phyloP scores from a whole-genome alignment of 2,113 vertebrate species.

The Sclerurus mexicanus region DNA sequence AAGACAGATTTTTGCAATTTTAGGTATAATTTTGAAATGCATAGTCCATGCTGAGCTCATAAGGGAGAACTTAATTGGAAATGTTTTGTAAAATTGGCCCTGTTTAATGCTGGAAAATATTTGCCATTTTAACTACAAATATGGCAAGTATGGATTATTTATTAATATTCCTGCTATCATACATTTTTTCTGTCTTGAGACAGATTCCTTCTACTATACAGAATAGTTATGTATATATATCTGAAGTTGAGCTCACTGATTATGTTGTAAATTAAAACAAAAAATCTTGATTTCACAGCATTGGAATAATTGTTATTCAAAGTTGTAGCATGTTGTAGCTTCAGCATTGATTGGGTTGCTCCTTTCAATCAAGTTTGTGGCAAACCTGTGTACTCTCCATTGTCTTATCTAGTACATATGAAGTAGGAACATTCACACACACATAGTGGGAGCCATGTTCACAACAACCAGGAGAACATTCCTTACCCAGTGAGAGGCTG shows the following conservation, averaged over 20 bases:
- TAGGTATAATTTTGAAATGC: background rate
- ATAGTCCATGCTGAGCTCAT: background rate
- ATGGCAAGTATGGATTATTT: background rate
- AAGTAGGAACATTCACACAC: background rate
- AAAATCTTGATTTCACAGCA: background rate
- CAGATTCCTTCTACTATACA: background rate
- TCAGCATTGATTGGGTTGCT: background rate
- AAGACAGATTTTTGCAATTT: background rate
- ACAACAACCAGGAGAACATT: background rate
- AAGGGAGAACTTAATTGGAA: background rate
- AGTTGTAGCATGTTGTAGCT: background rate
- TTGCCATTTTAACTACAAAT: background rate
- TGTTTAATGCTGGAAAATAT: background rate
- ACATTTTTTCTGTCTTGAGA: background rate
- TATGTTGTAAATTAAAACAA: background rate
- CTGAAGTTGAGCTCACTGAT: background rate
- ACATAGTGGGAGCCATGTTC: background rate
- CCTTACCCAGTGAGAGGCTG: accelerated
- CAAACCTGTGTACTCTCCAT: background rate
- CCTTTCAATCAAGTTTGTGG: background rate
- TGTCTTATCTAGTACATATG: background rate
- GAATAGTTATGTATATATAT: background rate
- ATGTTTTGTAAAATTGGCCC: background rate
- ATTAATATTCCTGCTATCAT: background rate
- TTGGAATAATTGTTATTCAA: background rate